Evolutionary conservation across 2,888 invertebrate species (phyloP), one percentile per base, ranked within the genome.

Genomic region (Acleris literana): DNA sequence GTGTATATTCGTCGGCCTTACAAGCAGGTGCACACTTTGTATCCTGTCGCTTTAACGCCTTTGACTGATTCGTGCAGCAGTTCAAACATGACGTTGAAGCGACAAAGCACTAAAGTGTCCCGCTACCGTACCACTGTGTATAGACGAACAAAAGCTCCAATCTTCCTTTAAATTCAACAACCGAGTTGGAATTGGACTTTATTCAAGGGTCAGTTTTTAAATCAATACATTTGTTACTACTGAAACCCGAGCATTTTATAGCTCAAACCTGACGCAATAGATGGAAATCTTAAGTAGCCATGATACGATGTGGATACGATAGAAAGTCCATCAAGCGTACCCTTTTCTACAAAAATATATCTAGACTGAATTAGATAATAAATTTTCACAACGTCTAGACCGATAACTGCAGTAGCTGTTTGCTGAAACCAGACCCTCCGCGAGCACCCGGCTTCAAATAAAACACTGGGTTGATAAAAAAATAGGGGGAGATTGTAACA

Each of bases 351-450:
- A 54, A 43, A 57, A 48, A 59, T 55, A 63, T 54, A 46, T 51
- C 49, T 48, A 49, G 55, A 56, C 60, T 20, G 65, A 49, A 60
- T 61, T 44, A 55, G 60, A 61, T 65, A 60, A 61, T 65, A 65
- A 61, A 64, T 61, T 60, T 55, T 61, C 60, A 55, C 60, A 44
- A 55, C 22, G 65, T 65, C 65, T 65, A 65, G 60, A 65, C 65
- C 51, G 55, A 61, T 56, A 60, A 56, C 57, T 63, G 58, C 20
- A 25, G 33, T 18, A 22, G 43, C 60, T 56, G 60, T 18, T 25
- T 44, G 43, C 56, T 17, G 29, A 55, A 44, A 44, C 20, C 29
- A 53, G 64, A 64, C n/a, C 43, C 44, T 54, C 44, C 57, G 44
- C 48, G 43, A 43, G 29, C 43, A 49, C 60, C 33, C 22, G 16